Base-by-base conservation (phyloP, 1,140 invertebrate genomes). In the Gonatopus flavifemur region DNA sequence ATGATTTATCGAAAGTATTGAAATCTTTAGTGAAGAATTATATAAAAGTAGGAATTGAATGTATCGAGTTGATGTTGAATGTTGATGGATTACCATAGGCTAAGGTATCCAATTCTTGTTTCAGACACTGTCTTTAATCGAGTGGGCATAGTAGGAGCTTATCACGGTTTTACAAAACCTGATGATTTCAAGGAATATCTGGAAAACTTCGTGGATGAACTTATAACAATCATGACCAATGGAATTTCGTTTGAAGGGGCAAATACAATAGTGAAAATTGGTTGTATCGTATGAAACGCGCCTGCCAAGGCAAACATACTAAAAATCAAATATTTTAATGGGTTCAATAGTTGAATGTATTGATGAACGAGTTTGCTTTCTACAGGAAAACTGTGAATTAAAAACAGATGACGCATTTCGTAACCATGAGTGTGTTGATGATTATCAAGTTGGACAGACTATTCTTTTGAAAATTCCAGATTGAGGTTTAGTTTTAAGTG, bases 281-380 rank as follows among this genome's bases (percentile, higher is more conserved):
- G 46, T 18, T 44, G 35, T 43, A 45, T 73, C 30, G 51, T 70
- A 19, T 75, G 64, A 57, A 70, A 75, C 62, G 55, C 66, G 3
- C 71, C 69, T 64, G 38, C 38, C 7, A 40, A 40, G 13, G 9
- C 38, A 8, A 19, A 19, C 16, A 15, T 19, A 20, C 21, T 63
- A 39, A 40, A 38, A 15, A 51, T 55, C 5, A 74, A 70, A 62
- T 50, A 58, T 10, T 64, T 68, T 46, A 57, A 25, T 47, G 69
- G 65, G 7, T 70, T 66, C 47, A 50, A 44, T 48, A 59, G 62
- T 16, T 74, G 73, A 51, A 13, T 64, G 55, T 42, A 25, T 31
- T 8, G 18, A 57, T 16, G 43, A 57, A 13, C 31, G 49, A 33
- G 22, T 64, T 2, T 45, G 39, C 43, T 70, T 70, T 52, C 31